phyloP scores from a whole-genome alignment of 2,888 invertebrate species.

The Bimastos eiseni region DNA sequence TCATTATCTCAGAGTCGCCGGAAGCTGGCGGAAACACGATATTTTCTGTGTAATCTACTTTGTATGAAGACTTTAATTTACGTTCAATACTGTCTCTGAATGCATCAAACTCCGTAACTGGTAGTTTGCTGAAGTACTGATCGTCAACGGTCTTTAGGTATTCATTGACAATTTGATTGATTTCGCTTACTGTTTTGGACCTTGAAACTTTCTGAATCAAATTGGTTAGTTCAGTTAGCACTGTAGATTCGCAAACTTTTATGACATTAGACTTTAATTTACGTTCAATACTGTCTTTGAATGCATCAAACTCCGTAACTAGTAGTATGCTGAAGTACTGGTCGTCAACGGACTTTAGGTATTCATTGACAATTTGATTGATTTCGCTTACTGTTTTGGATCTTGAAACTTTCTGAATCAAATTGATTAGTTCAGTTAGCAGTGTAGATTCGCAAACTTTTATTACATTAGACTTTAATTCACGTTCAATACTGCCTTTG shows the following conservation, averaged over 20 bases:
- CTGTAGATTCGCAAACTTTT: not conserved
- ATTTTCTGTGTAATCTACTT: not conserved
- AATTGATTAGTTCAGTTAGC: too few species aligned
- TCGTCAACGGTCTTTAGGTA: not conserved
- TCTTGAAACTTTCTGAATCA: too few species aligned
- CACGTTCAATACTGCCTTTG: too few species aligned
- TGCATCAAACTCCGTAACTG: not conserved
- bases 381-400: too few species aligned
- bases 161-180: not conserved
- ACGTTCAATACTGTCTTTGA: too few species aligned
- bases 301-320: too few species aligned
- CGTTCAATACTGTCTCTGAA: not conserved
- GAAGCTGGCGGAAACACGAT: not conserved
- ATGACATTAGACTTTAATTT: not conserved
- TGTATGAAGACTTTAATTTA: not conserved
- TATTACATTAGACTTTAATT: too few species aligned
- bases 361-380: too few species aligned
- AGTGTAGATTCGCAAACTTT: too few species aligned
- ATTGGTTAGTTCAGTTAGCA: not conserved
- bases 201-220: too few species aligned
- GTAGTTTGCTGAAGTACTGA: not conserved
- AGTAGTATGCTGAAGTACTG: too few species aligned
- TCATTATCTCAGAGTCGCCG: not conserved
- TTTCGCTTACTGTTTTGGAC: not conserved
- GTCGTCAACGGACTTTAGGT: too few species aligned